Percentiles rank a stretch among this genome's conserved stretches.
phyloP scores from a whole-genome alignment of 2,797 vertebrate genomes.

The Pempheris klunzingeri region DNA sequence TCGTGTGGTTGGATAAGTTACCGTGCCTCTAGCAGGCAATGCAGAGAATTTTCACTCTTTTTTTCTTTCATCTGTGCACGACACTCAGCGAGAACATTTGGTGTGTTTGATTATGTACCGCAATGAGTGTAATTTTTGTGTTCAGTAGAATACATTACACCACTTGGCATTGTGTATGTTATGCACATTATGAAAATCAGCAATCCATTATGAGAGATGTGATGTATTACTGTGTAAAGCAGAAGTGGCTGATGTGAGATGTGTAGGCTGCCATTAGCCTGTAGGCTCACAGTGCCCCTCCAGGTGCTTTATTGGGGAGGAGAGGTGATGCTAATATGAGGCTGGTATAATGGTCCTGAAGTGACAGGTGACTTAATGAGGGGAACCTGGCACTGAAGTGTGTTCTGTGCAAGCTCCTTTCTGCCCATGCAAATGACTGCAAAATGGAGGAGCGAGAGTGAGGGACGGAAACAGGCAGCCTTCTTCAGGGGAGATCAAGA shows the following conservation, averaged over 20 bases:
- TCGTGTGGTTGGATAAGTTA: constrained; percentile 68
- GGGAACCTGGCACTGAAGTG: constrained; percentile 71
- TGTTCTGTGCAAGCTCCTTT: constrained; percentile 55
- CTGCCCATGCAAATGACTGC: constrained; percentile 74
- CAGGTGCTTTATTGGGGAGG: constrained; percentile 75
- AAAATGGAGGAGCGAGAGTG: constrained; percentile 63
- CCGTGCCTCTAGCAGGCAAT: constrained; percentile 59
- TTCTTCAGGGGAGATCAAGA: constrained; percentile 72
- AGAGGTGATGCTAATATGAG: constrained; percentile 77
- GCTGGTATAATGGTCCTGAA: constrained; percentile 76
- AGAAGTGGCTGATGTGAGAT: constrained; percentile 71
- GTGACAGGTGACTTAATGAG: constrained; percentile 84
- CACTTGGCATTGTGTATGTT: constrained; percentile 75
- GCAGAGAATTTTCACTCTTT: constrained; percentile 64
- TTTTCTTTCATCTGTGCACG: constrained; percentile 23
- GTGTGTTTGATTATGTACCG: constrained; percentile 72
- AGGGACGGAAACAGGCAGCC: constrained; percentile 49
- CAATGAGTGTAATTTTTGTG: constrained; percentile 72
- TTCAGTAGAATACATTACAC: constrained; percentile 75
- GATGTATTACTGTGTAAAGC: constrained; percentile 62
- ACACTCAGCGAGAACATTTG: constrained; percentile 73
- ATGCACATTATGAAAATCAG: constrained; percentile 78
- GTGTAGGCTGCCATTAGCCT: constrained; percentile 71
- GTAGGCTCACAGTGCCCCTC: constrained; percentile 52
- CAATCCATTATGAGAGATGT: constrained; percentile 67